A percentile compares a stretch with the other conserved stretches of the same genome.
These are phyloP conservation scores for Hyles euphorbiae DNA, from an alignment of 1,140 invertebrate species.

Conservation along the genomic window DNA sequence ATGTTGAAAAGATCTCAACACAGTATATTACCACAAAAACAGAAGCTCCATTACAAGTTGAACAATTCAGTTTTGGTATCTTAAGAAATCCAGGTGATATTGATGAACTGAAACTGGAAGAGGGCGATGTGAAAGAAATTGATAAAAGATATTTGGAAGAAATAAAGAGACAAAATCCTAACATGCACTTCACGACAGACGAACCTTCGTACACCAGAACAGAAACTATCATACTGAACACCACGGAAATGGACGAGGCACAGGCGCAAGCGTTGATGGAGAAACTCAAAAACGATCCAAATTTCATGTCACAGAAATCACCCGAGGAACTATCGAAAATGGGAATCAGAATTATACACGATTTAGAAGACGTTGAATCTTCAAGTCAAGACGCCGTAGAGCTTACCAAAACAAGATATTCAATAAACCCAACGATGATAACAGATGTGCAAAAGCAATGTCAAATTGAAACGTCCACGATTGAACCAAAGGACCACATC, in stretches of 20 bases:
- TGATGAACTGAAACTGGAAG: constrained; percentile 59
- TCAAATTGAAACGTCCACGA: constrained; percentile 37
- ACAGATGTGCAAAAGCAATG: constrained; percentile 38
- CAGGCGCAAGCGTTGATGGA: constrained; percentile 66
- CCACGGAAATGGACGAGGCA: constrained; percentile 59
- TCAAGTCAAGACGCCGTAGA: constrained; percentile 48
- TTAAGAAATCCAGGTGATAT: constrained; percentile 54
- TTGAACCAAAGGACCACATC: constrained; percentile 48
- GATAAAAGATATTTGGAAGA: constrained; percentile 62
- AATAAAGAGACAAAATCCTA: constrained; percentile 67
- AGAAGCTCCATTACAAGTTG: constrained; percentile 66
- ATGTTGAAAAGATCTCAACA: constrained; percentile 65
- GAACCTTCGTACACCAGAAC: constrained; percentile 67
- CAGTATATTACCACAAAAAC: constrained; percentile 57
- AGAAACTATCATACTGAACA: constrained; percentile 70
- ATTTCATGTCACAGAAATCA: constrained; percentile 62
- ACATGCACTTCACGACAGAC: constrained; percentile 63
- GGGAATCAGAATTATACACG: constrained; percentile 60
- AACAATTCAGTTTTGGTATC: constrained; percentile 69
- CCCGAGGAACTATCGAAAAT: constrained; percentile 59
- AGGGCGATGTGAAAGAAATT: constrained; percentile 62
- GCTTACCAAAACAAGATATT: constrained; percentile 60
- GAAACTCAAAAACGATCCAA: constrained; percentile 66
- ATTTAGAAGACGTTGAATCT: constrained; percentile 57
- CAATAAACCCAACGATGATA: constrained; percentile 46